Evolutionary conservation across 2,113 vertebrate genomes (phyloP).

Genomic region (Psophia crepitans): DNA sequence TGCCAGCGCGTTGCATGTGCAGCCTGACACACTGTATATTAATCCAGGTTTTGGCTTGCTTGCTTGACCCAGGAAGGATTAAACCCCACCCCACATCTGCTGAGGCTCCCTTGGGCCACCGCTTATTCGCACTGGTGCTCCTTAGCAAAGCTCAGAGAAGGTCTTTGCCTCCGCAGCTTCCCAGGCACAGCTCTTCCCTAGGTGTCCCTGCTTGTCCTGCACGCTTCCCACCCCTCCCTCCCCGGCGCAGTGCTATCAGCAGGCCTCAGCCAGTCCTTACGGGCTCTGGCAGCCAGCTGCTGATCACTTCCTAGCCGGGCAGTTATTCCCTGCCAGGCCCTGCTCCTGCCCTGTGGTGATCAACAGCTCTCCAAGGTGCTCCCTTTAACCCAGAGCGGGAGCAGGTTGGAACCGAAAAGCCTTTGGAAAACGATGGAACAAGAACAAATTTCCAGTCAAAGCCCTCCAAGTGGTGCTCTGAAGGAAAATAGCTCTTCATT

Average conservation of each 20-base stretch:
- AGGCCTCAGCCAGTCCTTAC: not conserved
- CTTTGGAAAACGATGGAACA: constrained; percentile 16
- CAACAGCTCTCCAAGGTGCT: not conserved
- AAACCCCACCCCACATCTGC: constrained; percentile 28
- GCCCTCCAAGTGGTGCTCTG: not conserved
- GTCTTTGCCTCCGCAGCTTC: not conserved
- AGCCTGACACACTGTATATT: not conserved
- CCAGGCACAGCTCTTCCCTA: not conserved
- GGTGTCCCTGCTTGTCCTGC: not conserved
- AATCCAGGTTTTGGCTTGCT: constrained; percentile 19
- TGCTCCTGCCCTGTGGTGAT: not conserved
- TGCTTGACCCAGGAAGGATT: not conserved
- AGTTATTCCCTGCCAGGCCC: not conserved
- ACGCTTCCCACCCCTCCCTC: not conserved
- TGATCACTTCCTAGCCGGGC: not conserved
- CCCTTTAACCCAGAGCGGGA: not conserved
- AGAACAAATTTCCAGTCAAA: constrained; percentile 1
- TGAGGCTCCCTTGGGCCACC: not conserved
- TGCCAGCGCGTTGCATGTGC: constrained; percentile 14
- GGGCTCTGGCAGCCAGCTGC: not conserved
- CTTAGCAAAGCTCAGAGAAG: not conserved
- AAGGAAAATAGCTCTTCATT: constrained; percentile 31
- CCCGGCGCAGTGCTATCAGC: not conserved
- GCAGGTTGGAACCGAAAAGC: not conserved
- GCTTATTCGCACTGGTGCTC: not conserved